Percentiles rank a stretch among this genome's conserved stretches.
These are phyloP conservation scores for Drosophila yakuba DNA, from an alignment of 1,140 invertebrate species.

Conservation along the genomic window DNA sequence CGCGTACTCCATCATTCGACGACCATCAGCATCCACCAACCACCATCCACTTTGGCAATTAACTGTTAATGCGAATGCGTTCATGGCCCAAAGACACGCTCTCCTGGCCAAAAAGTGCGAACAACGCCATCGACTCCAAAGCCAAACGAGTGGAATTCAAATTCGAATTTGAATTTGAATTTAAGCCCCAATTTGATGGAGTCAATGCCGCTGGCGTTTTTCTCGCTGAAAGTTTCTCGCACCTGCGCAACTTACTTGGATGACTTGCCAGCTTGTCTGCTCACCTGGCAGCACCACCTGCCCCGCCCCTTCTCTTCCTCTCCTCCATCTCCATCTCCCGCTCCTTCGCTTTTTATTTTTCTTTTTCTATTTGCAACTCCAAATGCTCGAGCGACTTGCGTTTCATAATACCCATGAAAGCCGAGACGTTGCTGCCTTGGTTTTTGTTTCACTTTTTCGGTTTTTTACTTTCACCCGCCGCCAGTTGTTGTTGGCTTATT, in stretches of 20 bases:
- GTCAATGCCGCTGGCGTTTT: constrained; percentile 44
- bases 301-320: neutral
- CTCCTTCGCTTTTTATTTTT: neutral
- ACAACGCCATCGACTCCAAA: constrained; percentile 44
- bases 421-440: constrained; percentile 38
- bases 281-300: constrained; percentile 18
- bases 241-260: constrained; percentile 50
- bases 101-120: constrained; percentile 50
- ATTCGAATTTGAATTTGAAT: constrained; percentile 36
- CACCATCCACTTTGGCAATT: constrained; percentile 45
- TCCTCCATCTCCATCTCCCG: constrained; percentile 14
- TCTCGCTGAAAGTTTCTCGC: constrained; percentile 50
- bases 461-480: constrained; percentile 45
- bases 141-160: constrained; percentile 12
- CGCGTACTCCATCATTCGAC: constrained; percentile 14
- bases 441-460: constrained; percentile 53
- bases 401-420: constrained; percentile 68
- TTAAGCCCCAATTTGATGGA: constrained; percentile 20
- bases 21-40: constrained; percentile 9
- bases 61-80: constrained; percentile 45
- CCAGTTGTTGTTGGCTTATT: neutral
- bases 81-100: constrained; percentile 38
- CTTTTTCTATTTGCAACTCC: constrained; percentile 28
- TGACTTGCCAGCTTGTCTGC: constrained; percentile 49
- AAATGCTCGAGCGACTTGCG: constrained; percentile 47